Evolutionary conservation across 2,113 vertebrate species (phyloP).

Genomic region (Manacus vitellinus): DNA sequence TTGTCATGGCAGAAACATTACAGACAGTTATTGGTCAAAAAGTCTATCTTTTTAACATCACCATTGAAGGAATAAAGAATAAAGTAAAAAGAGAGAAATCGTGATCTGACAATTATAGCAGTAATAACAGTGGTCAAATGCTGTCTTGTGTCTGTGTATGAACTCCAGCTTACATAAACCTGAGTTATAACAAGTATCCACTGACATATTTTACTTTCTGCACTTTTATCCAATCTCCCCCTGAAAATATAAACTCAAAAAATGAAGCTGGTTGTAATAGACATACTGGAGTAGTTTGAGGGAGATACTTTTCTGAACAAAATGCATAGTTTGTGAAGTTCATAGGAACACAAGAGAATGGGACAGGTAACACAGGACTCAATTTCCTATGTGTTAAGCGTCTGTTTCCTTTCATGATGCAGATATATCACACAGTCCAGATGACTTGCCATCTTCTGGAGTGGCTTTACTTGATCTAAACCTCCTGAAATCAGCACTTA

Average conservation of each 20-base stretch:
- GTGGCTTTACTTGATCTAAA: not conserved
- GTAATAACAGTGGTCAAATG: not conserved
- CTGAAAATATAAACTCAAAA: not conserved
- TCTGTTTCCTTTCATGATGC: not conserved
- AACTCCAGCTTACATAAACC: not conserved
- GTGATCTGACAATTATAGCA: not conserved
- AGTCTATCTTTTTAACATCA: not conserved
- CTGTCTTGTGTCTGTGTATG: not conserved
- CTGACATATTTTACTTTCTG: not conserved
- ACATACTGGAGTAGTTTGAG: not conserved
- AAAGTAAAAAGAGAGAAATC: not conserved
- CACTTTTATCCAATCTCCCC: not conserved
- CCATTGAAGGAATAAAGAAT: not conserved
- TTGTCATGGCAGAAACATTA: not conserved
- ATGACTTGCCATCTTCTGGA: not conserved
- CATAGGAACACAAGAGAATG: fast-evolving
- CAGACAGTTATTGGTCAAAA: not conserved
- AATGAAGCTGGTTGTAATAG: not conserved
- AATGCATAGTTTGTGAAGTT: not conserved
- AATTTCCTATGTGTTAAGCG: fast-evolving
- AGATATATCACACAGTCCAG: not conserved
- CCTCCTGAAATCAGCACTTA: not conserved
- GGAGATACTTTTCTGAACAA: not conserved
- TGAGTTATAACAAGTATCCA: not conserved
- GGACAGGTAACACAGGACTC: not conserved